These are phyloP conservation scores for Drosophila recens DNA, from an alignment of 2,888 invertebrate genomes.

Conservation along the genomic window DNA sequence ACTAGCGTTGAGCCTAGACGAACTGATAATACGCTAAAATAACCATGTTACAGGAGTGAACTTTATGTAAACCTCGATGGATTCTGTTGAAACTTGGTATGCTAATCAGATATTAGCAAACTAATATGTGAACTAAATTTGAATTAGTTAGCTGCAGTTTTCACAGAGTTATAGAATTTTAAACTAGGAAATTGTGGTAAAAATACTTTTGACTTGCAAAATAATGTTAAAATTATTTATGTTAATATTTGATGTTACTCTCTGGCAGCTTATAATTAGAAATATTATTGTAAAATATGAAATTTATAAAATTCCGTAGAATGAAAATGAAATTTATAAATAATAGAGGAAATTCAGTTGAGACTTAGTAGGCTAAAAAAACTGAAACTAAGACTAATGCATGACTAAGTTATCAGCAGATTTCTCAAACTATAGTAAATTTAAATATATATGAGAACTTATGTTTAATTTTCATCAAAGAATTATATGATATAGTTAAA, in stretches of 20 bases:
- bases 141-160: neutral
- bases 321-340: neutral
- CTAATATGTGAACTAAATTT: neutral
- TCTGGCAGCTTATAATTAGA: too few relatives aligned
- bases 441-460: too few relatives aligned
- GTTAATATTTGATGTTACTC: too few relatives aligned
- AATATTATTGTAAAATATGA: too few relatives aligned
- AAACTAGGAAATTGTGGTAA: too few relatives aligned
- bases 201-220: too few relatives aligned
- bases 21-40: conserved; percentile 39
- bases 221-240: too few relatives aligned
- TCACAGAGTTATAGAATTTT: neutral
- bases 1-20: conserved; percentile 20
- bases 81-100: conserved; percentile 13
- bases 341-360: neutral
- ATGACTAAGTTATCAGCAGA: too few relatives aligned
- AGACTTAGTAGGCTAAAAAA: neutral
- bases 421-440: neutral
- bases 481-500: neutral
- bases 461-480: neutral
- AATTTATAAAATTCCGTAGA: too few relatives aligned
- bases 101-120: neutral
- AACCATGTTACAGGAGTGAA: neutral
- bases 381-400: too few relatives aligned
- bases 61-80: neutral